Evolutionary conservation across 2,797 vertebrate genomes (phyloP).

Genomic region (Chaenodraco wilsoni): DNA sequence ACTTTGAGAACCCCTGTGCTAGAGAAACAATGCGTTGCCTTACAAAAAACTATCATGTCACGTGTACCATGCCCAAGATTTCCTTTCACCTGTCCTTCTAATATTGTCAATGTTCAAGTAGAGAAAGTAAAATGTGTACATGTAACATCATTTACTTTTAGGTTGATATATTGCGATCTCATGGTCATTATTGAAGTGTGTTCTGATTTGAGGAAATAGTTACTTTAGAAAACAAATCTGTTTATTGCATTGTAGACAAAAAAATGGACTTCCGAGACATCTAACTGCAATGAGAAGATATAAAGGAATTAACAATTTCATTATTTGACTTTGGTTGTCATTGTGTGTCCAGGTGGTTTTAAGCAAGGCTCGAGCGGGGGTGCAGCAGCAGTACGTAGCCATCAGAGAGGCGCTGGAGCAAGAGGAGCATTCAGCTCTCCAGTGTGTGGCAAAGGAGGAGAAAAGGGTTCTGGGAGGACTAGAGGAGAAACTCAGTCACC

Average conservation of each 20-base stretch:
- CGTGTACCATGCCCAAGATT: background rate
- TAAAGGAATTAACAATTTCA: background rate
- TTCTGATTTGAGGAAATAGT: background rate
- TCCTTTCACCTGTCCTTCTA: background rate
- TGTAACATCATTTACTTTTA: background rate
- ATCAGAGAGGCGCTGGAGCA: conserved; percentile 81
- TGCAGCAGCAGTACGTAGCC: conserved; percentile 80
- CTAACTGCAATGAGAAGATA: background rate
- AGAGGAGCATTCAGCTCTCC: conserved; percentile 80
- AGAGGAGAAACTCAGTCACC: conserved; percentile 70
- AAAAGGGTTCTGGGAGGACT: conserved; percentile 72
- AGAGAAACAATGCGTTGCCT: background rate
- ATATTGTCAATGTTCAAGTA: background rate
- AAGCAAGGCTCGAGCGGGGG: conserved; percentile 43
- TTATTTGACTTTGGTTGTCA: background rate
- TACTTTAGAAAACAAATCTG: background rate
- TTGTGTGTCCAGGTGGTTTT: conserved; percentile 67
- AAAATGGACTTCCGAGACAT: background rate
- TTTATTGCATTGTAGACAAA: background rate
- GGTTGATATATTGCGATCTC: background rate
- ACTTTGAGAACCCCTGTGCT: no score
- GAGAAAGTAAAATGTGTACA: background rate
- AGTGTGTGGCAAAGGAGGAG: conserved; percentile 80
- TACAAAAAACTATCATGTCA: no score
- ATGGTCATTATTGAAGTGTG: background rate